These are phyloP conservation scores for Saimiri boliviensis DNA, from an alignment of 2,113 vertebrate genomes.

Conservation along the genomic window DNA sequence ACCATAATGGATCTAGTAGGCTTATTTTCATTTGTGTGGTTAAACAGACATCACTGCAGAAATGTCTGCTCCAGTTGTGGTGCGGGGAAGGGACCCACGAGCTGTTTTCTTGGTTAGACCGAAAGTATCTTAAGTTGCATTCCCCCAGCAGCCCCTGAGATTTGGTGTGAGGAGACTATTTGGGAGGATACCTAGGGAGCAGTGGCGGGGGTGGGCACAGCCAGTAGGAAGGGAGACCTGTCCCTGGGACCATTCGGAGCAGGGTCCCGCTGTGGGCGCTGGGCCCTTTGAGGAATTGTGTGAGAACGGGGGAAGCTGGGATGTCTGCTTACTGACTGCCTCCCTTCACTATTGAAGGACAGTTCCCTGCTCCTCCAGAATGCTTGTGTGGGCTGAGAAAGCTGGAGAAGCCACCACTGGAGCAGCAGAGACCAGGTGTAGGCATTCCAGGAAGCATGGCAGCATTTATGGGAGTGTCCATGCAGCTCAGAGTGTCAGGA, in stretches of 20 bases:
- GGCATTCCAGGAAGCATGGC: background rate
- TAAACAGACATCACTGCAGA: background rate
- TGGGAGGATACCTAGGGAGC: background rate
- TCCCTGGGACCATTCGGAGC: background rate
- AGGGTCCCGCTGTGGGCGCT: background rate
- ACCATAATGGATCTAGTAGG: no score
- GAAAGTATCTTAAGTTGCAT: background rate
- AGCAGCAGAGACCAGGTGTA: no score
- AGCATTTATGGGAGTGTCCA: rapidly evolving
- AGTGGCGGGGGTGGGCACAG: rapidly evolving
- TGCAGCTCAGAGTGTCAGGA: background rate
- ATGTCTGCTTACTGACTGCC: background rate
- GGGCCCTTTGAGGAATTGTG: background rate
- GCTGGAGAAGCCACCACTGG: background rate
- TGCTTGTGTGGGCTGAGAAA: background rate
- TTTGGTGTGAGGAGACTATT: rapidly evolving
- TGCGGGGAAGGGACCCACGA: background rate
- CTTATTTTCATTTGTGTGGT: background rate
- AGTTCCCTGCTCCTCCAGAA: background rate
- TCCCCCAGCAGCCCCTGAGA: background rate
- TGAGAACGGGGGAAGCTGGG: no score
- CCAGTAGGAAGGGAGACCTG: background rate
- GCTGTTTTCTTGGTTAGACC: no score
- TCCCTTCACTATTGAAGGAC: background rate
- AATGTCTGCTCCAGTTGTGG: background rate